Conservation (phyloP, 37 sponge, comb jelly and placozoan genomes). For the Geodia barretti region DNA sequence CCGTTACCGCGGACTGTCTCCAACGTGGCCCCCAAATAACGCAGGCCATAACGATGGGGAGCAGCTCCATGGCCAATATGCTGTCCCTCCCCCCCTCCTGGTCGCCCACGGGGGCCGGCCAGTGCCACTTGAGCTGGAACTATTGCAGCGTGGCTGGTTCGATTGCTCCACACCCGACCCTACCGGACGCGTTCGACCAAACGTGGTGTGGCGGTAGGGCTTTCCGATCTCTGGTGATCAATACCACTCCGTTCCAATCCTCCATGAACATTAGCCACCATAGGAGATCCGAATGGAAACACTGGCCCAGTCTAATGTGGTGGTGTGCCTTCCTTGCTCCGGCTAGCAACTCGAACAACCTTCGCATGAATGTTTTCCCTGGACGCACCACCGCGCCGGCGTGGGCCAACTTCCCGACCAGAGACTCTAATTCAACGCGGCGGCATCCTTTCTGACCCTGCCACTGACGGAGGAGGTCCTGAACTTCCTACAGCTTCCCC, state of each 20-base stretch:
- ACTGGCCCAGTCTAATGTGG: slow-evolving; percentile 9
- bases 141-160: neutral
- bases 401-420: slow-evolving; percentile 9
- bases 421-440: slow-evolving; percentile 2
- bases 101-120: neutral
- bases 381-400: neutral
- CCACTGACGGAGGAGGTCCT: neutral
- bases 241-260: slow-evolving; percentile 18
- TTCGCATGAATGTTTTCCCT: slow-evolving; percentile 15
- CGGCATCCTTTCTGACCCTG: neutral
- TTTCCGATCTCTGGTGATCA: neutral
- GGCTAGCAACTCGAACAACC: slow-evolving; percentile 24
- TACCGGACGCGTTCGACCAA: slow-evolving; percentile 39
- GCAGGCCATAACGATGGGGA: slow-evolving; percentile 29
- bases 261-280: slow-evolving; percentile 40
- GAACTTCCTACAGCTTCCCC: neutral
- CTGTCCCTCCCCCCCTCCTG: neutral
- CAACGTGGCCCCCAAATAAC: slow-evolving; percentile 36
- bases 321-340: slow-evolving; percentile 27
- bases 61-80: slow-evolving; percentile 44
- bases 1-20: slow-evolving; percentile 3
- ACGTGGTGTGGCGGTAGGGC: neutral
- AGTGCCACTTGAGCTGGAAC: slow-evolving; percentile 26
- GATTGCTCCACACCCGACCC: slow-evolving; percentile 32
- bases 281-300: slow-evolving; percentile 17